Conservation (phyloP, 2,113 vertebrate species). For the Sinocyclocheilus maitianheensis region DNA sequence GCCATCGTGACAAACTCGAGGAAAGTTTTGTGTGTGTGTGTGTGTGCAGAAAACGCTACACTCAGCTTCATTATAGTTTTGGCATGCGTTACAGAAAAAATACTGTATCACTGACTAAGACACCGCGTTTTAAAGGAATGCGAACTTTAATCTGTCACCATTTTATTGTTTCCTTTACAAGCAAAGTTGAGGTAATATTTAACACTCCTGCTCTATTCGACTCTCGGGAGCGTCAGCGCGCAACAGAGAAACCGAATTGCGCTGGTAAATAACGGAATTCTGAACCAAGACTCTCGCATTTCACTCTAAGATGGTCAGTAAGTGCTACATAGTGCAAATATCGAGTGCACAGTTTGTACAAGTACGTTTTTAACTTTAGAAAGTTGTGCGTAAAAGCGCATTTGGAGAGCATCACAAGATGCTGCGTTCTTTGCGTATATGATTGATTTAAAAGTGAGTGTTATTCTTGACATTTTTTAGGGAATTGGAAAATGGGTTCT, state of each 20-base stretch:
- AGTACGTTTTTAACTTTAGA: neutral
- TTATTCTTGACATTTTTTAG: conserved; percentile 56
- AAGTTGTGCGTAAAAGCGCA: conserved; percentile 3
- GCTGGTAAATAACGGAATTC: neutral
- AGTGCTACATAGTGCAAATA: neutral
- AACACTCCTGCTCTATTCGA: conserved; percentile 55
- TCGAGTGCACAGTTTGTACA: neutral
- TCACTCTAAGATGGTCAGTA: conserved; percentile 43
- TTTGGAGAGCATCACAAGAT: neutral
- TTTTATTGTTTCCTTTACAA: conserved; percentile 71
- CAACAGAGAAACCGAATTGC: neutral
- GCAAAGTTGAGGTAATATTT: conserved; percentile 69
- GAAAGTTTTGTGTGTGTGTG: neutral
- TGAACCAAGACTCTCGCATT: neutral
- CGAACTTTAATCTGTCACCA: conserved; percentile 68
- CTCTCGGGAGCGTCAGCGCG: conserved; percentile 26
- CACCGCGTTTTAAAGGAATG: neutral
- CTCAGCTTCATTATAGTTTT: neutral
- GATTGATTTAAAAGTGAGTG: neutral
- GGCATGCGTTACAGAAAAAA: conserved; percentile 17
- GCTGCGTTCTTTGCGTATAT: neutral
- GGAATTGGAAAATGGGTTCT: conserved; percentile 68
- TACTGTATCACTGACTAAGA: conserved; percentile 53
- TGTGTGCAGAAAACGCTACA: too few species aligned
- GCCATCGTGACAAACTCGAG: neutral